Percentiles rank a stretch among this genome's conserved stretches.
These are phyloP conservation scores for Nasonia longicornis DNA, from an alignment of 1,140 invertebrate genomes.

Conservation along the genomic window DNA sequence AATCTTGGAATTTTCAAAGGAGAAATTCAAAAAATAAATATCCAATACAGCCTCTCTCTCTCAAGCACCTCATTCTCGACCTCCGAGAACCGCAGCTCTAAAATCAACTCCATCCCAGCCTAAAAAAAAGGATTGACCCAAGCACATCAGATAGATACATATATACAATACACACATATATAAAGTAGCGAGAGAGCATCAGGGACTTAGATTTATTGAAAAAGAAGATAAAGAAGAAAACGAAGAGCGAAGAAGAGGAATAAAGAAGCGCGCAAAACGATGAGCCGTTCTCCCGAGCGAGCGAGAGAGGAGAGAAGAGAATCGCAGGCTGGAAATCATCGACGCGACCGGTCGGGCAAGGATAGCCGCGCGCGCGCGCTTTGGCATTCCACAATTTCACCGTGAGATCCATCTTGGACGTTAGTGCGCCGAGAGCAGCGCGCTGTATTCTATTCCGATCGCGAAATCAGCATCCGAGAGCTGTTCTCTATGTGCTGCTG, in stretches of 20 bases:
- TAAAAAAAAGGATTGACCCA: background rate
- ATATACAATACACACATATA: background rate
- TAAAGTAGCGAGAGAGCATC: background rate
- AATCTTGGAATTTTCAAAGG: no score
- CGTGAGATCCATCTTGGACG: conserved; percentile 33
- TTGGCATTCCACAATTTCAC: conserved; percentile 40
- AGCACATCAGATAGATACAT: background rate
- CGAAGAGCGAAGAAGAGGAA: background rate
- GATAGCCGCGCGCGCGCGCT: conserved; percentile 7
- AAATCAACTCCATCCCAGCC: no score
- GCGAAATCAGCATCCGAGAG: conserved; percentile 28
- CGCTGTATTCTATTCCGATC: background rate
- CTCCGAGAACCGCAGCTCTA: no score
- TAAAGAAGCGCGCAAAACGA: background rate
- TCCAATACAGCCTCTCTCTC: no score
- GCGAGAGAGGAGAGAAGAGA: background rate
- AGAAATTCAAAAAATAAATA: no score
- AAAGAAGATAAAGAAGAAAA: background rate
- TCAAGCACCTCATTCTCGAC: no score
- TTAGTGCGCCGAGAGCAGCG: background rate
- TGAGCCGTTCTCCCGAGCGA: background rate
- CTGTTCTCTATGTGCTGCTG: background rate
- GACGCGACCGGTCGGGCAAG: conserved; percentile 32
- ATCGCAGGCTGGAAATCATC: conserved; percentile 17
- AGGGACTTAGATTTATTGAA: background rate